These are phyloP conservation scores for Tautogolabrus adspersus DNA, from an alignment of 2,113 vertebrate species.

Conservation along the genomic window DNA sequence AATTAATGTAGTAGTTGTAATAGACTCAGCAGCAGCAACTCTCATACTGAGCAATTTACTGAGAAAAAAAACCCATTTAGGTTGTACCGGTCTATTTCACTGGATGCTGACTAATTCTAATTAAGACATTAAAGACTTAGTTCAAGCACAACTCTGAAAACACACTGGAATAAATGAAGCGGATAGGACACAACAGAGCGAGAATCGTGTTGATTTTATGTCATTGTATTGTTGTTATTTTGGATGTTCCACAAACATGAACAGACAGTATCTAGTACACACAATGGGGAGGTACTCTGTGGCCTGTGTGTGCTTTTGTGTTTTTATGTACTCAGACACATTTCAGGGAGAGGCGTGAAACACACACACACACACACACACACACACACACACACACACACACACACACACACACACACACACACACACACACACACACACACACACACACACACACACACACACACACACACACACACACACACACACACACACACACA, in stretches of 20 bases:
- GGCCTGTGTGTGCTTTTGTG: constrained; percentile 35
- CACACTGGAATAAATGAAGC: constrained; percentile 59
- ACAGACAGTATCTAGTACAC: constrained; percentile 16
- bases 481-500: constrained; percentile 33
- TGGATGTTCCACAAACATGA: constrained; percentile 19
- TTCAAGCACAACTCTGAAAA: constrained; percentile 62
- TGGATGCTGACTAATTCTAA: constrained; percentile 74
- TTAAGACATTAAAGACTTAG: constrained; percentile 70
- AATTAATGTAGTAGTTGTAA: constrained; percentile 48
- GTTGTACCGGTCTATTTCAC: constrained; percentile 64
- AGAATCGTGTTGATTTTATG: constrained; percentile 22
- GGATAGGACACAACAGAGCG: constrained; percentile 38
- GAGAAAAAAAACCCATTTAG: constrained; percentile 59
- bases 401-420: constrained; percentile 33
- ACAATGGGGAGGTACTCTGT: neutral
- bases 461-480: constrained; percentile 33
- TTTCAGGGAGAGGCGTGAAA: constrained; percentile 32
- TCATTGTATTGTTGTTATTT: constrained; percentile 27
- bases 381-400: constrained; percentile 33
- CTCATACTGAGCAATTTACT: constrained; percentile 45
- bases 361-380: constrained; percentile 35
- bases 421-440: constrained; percentile 33
- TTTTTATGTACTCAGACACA: constrained; percentile 36
- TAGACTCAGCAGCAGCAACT: constrained; percentile 45
- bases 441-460: constrained; percentile 33